These are phyloP conservation scores for Megamerina dolium DNA, from an alignment of 2,888 invertebrate genomes.

Conservation along the genomic window DNA sequence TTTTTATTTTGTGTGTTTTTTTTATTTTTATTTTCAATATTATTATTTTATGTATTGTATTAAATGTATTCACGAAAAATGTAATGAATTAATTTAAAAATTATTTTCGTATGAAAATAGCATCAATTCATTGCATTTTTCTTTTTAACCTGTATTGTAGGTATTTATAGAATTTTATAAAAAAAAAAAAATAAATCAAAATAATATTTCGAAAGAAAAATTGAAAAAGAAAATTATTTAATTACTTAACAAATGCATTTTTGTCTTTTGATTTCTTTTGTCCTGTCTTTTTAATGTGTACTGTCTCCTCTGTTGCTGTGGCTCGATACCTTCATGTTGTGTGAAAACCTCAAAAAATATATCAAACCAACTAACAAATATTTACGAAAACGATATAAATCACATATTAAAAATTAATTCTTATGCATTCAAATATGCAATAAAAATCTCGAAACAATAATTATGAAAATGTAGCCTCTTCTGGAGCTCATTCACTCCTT, in stretches of 20 bases:
- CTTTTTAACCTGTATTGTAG: not conserved
- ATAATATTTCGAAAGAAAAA: slow-evolving; percentile 1
- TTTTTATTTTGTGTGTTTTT: slow-evolving; percentile 16
- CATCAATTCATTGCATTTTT: too few relatives aligned
- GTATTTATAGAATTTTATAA: not conserved
- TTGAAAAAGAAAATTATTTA: not conserved
- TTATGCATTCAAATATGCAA: too few relatives aligned
- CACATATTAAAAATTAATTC: not conserved
- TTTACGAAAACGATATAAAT: slow-evolving; percentile 8
- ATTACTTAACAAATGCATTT: slow-evolving; percentile 20
- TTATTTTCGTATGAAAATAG: too few relatives aligned
- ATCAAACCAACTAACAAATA: slow-evolving; percentile 10
- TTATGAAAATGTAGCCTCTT: slow-evolving; percentile 72
- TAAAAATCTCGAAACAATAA: slow-evolving; percentile 18
- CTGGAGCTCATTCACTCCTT: slow-evolving; percentile 98
- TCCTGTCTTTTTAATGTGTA: slow-evolving; percentile 50
- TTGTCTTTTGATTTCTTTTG: slow-evolving; percentile 49
- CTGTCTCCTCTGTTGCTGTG: slow-evolving; percentile 49
- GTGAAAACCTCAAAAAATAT: slow-evolving; percentile 32
- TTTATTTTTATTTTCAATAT: slow-evolving; percentile 22
- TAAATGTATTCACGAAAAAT: too few relatives aligned
- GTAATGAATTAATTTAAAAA: too few relatives aligned
- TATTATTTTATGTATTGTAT: slow-evolving; percentile 17
- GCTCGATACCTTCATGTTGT: slow-evolving; percentile 49
- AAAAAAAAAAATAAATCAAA: not conserved